Evolutionary conservation across 1,140 invertebrate species (phyloP), one percentile per base, ranked within the genome.

Genomic region (Vanessa tameamea): DNA sequence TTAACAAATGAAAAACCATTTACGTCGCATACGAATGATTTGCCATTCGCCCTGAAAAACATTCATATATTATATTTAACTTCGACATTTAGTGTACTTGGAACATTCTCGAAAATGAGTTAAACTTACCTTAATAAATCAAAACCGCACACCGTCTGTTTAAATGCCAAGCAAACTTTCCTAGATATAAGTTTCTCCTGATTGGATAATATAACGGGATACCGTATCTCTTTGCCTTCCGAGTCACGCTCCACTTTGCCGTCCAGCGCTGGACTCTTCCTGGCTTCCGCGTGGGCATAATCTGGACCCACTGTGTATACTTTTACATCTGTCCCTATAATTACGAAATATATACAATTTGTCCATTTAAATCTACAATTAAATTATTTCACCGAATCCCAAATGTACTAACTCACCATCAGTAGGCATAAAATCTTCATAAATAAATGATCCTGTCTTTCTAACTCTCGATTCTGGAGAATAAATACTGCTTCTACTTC

Each of bases 1-100:
- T 99, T 99, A 9, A 99, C 99, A 93, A 99, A 99, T 88, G 98
- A 99, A 92, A 99, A 99, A 2, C 99, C 99, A 94, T 99, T 99
- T 0, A 99, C 99, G 94, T 99, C 99, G 93, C 99, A 99, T 0
- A 99, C 99, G 91, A 98, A 99, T 1, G 98, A 99, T 89, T 98
- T 98, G 23, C 99, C 99, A 94, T 99, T 99, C 20, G 99, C 98
- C 86, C 99, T 97, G 88, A 23, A 92, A 93, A 84, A 51, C 20
- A 43, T 61, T 57, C 15, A 65, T 26, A 61, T 43, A 31, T 43
- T 47, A 16, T 7, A 51, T 50, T n/a, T 5, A 50, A 50, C 13
- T 14, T 14, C 0, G 12, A 50, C 15, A 5, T 15, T 15, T 50
- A 15, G 13, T 14, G 13, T n/a, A n/a, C 48, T 1, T 50, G 13